phyloP scores from a whole-genome alignment of 1,140 invertebrate genomes.

The Listronotus bonariensis region DNA sequence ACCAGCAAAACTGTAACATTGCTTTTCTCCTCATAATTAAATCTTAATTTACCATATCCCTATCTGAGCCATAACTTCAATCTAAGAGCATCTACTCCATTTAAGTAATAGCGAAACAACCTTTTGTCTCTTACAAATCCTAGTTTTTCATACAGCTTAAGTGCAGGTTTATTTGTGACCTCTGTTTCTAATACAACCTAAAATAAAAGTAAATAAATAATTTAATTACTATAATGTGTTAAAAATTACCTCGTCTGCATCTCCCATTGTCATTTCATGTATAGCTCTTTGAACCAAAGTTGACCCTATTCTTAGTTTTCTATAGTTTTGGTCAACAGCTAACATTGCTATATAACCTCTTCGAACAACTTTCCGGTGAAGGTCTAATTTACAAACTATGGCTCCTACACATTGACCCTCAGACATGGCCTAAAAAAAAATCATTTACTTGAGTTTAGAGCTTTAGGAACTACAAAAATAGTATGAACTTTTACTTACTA shows the following conservation, averaged over 20 bases:
- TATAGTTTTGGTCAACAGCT: constrained; percentile 94
- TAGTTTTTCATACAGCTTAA: constrained; percentile 94
- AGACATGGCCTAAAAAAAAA: constrained; percentile 70
- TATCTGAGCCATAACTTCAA: constrained; percentile 89
- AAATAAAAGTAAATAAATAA: not conserved
- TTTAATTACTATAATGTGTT: not conserved
- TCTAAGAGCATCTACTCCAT: constrained; percentile 96
- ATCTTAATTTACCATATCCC: constrained; percentile 3
- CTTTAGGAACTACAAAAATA: no score
- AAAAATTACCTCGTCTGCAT: constrained; percentile 80
- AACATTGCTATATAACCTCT: constrained; percentile 99
- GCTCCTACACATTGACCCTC: constrained; percentile 89
- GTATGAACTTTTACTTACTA: no score
- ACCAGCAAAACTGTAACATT: constrained; percentile 10
- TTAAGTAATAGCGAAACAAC: constrained; percentile 98
- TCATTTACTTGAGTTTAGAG: not conserved
- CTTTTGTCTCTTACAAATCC: constrained; percentile 98
- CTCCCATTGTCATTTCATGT: constrained; percentile 89
- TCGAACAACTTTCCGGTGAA: constrained; percentile 89
- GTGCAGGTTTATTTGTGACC: constrained; percentile 95
- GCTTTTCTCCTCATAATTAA: not conserved
- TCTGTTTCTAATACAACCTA: constrained; percentile 96
- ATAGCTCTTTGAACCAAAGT: constrained; percentile 76
- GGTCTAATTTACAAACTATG: constrained; percentile 97
- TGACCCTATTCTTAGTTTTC: constrained; percentile 90